These are phyloP conservation scores for Beroe ovata DNA, from an alignment of 37 sponge, comb jelly and placozoan species.

Conservation along the genomic window DNA sequence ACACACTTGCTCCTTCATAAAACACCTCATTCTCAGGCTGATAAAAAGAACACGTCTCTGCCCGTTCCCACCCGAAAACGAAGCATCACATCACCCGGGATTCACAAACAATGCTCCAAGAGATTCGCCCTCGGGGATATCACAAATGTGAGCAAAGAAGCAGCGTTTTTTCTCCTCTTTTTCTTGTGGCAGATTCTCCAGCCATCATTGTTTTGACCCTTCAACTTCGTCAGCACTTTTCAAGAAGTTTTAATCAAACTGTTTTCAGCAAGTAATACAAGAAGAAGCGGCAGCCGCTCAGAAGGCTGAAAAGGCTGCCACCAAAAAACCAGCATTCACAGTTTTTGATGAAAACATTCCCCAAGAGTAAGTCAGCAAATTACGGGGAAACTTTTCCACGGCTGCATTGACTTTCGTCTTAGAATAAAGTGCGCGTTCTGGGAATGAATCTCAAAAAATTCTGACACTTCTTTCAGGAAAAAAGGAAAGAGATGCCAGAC, in stretches of 20 bases:
- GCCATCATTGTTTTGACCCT: background rate
- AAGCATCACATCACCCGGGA: conserved; percentile 26
- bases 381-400: too few species aligned
- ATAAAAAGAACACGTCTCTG: background rate
- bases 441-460: too few species aligned
- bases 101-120: conserved; percentile 42
- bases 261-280: conserved; percentile 21
- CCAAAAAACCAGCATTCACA: conserved; percentile 48
- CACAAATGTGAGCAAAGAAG: too few species aligned
- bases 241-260: too few species aligned
- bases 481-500: conserved; percentile 8
- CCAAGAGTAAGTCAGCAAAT: conserved; percentile 33
- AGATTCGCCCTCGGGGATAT: conserved; percentile 54
- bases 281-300: background rate
- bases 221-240: too few species aligned
- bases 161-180: too few species aligned
- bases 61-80: conserved; percentile 29
- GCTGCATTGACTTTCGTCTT: too few species aligned
- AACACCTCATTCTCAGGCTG: background rate
- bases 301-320: background rate
- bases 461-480: too few species aligned
- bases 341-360: conserved; percentile 40
- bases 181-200: too few species aligned
- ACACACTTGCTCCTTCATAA: too few species aligned
- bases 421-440: too few species aligned